Conservation (phyloP, 2,113 vertebrate genomes). For the Coptodon bakossiorum region DNA sequence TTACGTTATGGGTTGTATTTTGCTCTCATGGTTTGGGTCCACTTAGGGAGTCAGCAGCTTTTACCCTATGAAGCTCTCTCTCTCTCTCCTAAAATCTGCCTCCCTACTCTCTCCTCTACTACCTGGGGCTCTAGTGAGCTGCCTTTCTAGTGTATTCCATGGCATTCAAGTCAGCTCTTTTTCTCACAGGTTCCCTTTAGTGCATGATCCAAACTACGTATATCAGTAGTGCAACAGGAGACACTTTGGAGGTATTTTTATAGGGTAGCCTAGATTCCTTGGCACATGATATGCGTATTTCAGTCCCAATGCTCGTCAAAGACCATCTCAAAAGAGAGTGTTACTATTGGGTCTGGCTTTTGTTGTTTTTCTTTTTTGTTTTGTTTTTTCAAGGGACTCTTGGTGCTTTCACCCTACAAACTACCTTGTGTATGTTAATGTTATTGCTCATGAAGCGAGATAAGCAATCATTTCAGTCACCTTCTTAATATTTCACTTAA, state of each 20-base stretch:
- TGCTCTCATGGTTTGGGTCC: neutral
- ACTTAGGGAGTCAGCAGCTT: neutral
- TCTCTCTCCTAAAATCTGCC: neutral
- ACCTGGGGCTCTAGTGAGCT: neutral
- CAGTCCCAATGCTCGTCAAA: conserved; percentile 36
- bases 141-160: neutral
- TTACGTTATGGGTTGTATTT: neutral
- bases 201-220: neutral
- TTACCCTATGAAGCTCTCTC: neutral
- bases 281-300: conserved; percentile 40
- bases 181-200: neutral
- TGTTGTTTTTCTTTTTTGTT: neutral
- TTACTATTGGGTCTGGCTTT: conserved; percentile 28
- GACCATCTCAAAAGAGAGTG: conserved; percentile 40
- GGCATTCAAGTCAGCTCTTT: neutral
- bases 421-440: no score
- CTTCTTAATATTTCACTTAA: no score
- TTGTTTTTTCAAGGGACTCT: neutral
- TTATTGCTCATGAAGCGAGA: no score
- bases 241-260: conserved; percentile 61
- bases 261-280: conserved; percentile 63
- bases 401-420: neutral
- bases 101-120: neutral
- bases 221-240: conserved; percentile 24
- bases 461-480: no score